Percentiles rank a stretch among this genome's conserved stretches.
phyloP scores from a whole-genome alignment of 2,797 vertebrate genomes.

The Pipistrellus pygmaeus region DNA sequence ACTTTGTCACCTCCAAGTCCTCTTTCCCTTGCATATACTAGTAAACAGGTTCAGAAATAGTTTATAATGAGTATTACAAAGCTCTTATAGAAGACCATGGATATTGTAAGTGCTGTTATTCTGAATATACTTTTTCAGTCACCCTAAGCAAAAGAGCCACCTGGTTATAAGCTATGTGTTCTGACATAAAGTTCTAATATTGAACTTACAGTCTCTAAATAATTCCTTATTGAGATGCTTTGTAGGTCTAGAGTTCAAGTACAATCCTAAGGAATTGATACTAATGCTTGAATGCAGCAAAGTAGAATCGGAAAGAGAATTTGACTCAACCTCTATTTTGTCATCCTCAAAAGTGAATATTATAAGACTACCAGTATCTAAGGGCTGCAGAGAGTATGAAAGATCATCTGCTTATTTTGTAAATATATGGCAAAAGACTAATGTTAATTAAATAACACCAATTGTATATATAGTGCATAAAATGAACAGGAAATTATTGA shows the following conservation, averaged over 20 bases:
- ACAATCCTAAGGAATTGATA: not conserved
- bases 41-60: not conserved
- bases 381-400: not conserved
- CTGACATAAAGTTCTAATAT: not conserved
- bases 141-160: not conserved
- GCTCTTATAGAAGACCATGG: not conserved
- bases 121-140: not conserved
- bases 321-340: not conserved
- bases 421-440: not conserved
- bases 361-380: no score
- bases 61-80: not conserved
- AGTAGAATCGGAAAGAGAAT: not conserved
- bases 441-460: not conserved
- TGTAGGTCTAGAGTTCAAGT: not conserved
- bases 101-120: not conserved
- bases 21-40: not conserved
- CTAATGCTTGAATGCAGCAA: not conserved
- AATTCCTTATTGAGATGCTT: not conserved
- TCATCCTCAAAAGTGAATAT: not conserved
- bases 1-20: not conserved
- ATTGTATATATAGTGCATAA: not conserved
- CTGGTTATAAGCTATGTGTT: not conserved
- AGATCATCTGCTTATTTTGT: not conserved
- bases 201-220: not conserved
- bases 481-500: not conserved